Evolutionary conservation across 2,797 vertebrate species (phyloP), one percentile per base, ranked within the genome.

Genomic region (Schizothorax lantsangensis): DNA sequence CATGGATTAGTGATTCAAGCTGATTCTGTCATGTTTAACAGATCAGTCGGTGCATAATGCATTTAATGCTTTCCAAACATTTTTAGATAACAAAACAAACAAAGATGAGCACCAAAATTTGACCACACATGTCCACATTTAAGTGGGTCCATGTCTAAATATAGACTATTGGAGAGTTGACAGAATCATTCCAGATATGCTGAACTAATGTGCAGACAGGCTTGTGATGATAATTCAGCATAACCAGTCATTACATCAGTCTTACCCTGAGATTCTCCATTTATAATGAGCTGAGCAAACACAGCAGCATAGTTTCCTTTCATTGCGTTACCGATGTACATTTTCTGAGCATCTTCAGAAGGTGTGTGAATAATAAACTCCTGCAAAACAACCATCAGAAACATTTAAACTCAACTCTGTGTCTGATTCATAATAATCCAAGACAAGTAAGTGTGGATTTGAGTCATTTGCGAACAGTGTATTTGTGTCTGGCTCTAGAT

Each of bases 311-410:
- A 90, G 73, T 95, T 90, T 79, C 93, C 90, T 7, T 87, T 84
- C 92, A 92, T 91, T 36, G 91, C 88, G 0, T 94, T 95, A 21
- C 95, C 91, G 0, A 94, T 93, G 83, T 93, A 94, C 92, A 93
- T 94, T 88, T 95, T 95, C 87, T 92, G 86, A 1, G 92, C 91
- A 2, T 93, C 90, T 43, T 93, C 90, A 40, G 91, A 93, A 0
- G 91, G 94, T 0, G 89, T 93, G 87, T 95, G 72, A 17, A 94
- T 93, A 6, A 95, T 88, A 81, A 95, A 94, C 89, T 94, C 94
- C 95, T 95, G 38, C 6, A 83, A 38, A 89, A 62, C 73, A 36
- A 80, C n/a, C 36, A 47, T 64, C 45, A 59, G 1, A 45, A 81
- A 38, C 11, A 84, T 68, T 68, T 57, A 12, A 62, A 84, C 33